These are phyloP conservation scores for Hypanus sabinus DNA, from an alignment of 2,113 vertebrate genomes.

Conservation along the genomic window DNA sequence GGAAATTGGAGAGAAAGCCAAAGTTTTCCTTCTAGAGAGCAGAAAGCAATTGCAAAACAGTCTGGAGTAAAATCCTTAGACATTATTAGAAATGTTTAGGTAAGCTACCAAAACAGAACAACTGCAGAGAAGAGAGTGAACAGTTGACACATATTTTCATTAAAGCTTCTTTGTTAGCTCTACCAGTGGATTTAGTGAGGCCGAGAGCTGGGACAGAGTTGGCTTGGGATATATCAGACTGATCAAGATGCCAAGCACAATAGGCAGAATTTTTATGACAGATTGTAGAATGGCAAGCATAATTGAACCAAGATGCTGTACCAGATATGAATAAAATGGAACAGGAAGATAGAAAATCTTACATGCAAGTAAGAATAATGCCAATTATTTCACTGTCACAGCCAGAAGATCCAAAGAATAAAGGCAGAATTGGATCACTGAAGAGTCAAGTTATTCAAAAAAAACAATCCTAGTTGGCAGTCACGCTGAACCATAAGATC, in stretches of 20 bases:
- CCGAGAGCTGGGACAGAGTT: background rate
- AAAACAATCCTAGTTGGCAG: background rate
- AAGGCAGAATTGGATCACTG: background rate
- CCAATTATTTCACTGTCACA: background rate
- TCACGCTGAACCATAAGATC: background rate
- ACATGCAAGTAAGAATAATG: background rate
- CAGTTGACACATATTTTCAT: background rate
- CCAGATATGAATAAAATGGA: background rate
- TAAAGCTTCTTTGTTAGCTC: background rate
- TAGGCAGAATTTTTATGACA: background rate
- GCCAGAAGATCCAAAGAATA: background rate
- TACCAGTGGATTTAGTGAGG: conserved; percentile 7
- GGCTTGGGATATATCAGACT: background rate
- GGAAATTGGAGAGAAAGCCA: background rate
- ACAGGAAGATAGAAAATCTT: background rate
- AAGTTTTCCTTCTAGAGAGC: background rate
- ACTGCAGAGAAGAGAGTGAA: background rate
- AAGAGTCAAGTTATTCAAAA: background rate
- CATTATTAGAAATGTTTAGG: background rate
- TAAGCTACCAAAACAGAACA: background rate
- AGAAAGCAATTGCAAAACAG: background rate
- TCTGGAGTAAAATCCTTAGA: background rate
- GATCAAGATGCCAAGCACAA: conserved; percentile 10
- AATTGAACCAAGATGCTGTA: background rate
- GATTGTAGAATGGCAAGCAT: background rate